Conservation (phyloP, 1,140 invertebrate species). For the Hypothenemus hampei region DNA sequence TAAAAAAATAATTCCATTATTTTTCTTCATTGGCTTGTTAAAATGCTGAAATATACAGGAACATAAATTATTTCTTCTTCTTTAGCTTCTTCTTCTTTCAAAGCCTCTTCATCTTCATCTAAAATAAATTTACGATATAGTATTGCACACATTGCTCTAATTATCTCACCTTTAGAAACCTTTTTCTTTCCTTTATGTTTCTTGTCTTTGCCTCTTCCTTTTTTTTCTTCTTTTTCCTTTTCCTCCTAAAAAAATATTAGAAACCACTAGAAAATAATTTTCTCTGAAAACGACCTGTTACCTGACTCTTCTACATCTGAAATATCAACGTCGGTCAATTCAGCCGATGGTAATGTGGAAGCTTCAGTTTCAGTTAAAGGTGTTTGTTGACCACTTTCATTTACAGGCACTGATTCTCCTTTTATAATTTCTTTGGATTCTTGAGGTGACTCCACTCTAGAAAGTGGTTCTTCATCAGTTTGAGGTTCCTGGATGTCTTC, state of each 20-base stretch:
- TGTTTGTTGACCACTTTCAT: conserved; percentile 8
- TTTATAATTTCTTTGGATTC: conserved; percentile 4
- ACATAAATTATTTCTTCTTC: conserved; percentile 46
- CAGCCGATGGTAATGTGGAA: conserved; percentile 28
- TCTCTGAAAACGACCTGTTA: too few species aligned
- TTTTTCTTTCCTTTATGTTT: conserved; percentile 25
- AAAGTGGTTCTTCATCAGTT: background rate
- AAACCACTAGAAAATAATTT: too few species aligned
- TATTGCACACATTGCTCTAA: too few species aligned
- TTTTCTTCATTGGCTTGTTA: background rate
- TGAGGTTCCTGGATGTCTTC: background rate
- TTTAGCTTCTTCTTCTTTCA: conserved; percentile 14
- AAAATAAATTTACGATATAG: background rate
- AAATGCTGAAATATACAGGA: conserved; percentile 45
- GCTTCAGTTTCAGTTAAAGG: conserved; percentile 33
- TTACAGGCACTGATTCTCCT: background rate
- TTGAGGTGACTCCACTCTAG: conserved; percentile 3
- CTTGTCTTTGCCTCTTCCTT: too few species aligned
- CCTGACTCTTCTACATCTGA: conserved; percentile 22
- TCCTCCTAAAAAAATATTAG: too few species aligned
- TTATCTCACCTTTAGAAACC: background rate
- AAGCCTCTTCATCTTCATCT: conserved; percentile 5
- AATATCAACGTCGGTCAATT: conserved; percentile 29
- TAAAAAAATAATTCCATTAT: conserved; percentile 37
- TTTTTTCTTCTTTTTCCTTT: conserved; percentile 26